Base-by-base conservation (phyloP, 2,797 vertebrate species). In the Sebastes elongatus region DNA sequence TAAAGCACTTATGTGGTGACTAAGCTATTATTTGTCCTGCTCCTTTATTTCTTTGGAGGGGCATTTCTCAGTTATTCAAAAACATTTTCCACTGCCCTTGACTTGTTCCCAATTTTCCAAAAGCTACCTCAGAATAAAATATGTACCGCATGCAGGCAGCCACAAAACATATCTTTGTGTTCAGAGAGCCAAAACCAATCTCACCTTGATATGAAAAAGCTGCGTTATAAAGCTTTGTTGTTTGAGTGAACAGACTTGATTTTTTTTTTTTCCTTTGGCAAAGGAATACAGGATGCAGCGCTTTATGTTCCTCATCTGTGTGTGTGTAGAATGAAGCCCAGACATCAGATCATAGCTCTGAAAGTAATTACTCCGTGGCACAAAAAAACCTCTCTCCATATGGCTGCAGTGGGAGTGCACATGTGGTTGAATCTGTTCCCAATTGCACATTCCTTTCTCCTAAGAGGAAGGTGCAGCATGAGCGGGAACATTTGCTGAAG, bases 361-460 rank as follows among this genome's bases (percentile, higher is more conserved):
- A 88, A 84, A 87, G 76, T 74, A 75, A 85, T 89, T 89, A 88
- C 74, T 56, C 22, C 2, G 32, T 60, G 74, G 83, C 86, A 82
- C 77, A 84, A 66, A 74, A 81, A 13, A 77, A 53, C 7, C 46
- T 64, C 9, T 6, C 81, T 90, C 83, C 86, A 80, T 85, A 81
- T 87, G 89, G 82, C 75, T 71, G 77, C 77, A 38, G 79, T 28
- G 76, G 76, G 63, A 85, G 35, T 38, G 78, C 74, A 82, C 78
- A 82, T 59, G 78, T 86, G 85, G 76, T 63, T n/a, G 3, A 72
- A 84, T 82, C 42, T 76, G 81, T 84, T 92, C 55, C 74, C 69
- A 59, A 27, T 30, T 35, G 13, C 70, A 74, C 84, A 90, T 92
- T 90, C 83, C 87, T 61, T 70, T 88, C 86, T 89, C 71, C 61